phyloP scores from a whole-genome alignment of 2,113 vertebrate species.

The Sisor rabdophorus region DNA sequence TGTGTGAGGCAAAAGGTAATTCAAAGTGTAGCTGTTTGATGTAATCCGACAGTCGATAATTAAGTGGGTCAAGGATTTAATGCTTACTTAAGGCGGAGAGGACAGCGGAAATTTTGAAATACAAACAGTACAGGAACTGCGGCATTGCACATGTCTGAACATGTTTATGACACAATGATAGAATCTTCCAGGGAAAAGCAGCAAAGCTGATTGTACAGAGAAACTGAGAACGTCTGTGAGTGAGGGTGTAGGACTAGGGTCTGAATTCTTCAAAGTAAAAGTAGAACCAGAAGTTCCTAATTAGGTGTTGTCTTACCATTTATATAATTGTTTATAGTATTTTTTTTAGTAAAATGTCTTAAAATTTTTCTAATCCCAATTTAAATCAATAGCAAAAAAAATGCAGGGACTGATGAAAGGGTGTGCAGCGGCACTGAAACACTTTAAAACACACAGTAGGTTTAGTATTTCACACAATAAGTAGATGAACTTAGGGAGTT shows the following conservation, averaged over 20 bases:
- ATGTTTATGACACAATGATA: slow-evolving; percentile 21
- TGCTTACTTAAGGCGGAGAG: slow-evolving; percentile 39
- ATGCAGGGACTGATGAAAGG: background rate
- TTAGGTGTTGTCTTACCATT: background rate
- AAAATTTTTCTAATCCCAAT: background rate
- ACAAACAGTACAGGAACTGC: slow-evolving; percentile 22
- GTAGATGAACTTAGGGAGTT: slow-evolving; percentile 34
- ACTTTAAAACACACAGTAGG: background rate
- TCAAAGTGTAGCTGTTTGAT: background rate
- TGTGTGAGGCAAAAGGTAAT: background rate
- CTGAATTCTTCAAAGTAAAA: background rate
- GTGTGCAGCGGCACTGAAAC: background rate
- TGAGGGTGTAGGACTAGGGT: too few species aligned
- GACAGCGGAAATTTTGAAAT: slow-evolving; percentile 42
- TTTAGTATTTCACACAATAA: slow-evolving; percentile 32
- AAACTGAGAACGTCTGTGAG: background rate
- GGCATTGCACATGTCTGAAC: slow-evolving; percentile 34
- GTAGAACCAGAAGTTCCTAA: background rate
- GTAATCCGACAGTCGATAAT: slow-evolving; percentile 4
- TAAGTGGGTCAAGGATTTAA: slow-evolving; percentile 11
- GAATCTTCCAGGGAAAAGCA: background rate
- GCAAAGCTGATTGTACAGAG: background rate
- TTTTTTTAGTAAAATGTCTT: background rate
- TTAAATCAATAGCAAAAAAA: background rate
- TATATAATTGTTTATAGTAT: background rate